A percentile compares a stretch with the other conserved stretches of the same genome.
Conservation (phyloP, 1,140 invertebrate species). For the Eulimnadia texana region DNA sequence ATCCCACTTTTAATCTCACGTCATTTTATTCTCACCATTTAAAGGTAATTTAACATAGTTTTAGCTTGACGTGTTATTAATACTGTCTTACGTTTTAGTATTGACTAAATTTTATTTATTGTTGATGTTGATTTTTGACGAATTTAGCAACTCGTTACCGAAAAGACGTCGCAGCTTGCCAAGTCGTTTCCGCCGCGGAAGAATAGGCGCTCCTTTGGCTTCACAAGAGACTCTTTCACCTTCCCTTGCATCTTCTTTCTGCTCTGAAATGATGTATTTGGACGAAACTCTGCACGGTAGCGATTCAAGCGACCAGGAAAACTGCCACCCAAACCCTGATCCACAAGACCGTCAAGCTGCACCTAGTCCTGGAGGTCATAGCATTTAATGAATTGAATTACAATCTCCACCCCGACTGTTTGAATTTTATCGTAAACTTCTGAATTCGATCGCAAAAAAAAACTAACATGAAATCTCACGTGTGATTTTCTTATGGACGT, state of each 20-base stretch:
- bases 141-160: background rate
- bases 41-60: background rate
- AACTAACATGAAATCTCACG: no score
- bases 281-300: background rate
- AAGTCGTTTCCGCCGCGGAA: constrained; percentile 3
- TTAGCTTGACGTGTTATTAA: background rate
- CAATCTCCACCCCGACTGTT: no score
- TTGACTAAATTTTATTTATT: background rate
- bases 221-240: constrained; percentile 14
- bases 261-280: constrained; percentile 4
- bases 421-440: no score
- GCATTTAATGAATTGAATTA: no score
- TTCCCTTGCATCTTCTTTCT: constrained; percentile 15
- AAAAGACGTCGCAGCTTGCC: constrained; percentile 9
- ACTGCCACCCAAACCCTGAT: background rate
- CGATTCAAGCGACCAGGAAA: background rate
- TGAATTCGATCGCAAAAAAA: no score
- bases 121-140: background rate
- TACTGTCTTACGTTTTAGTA: background rate
- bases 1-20: background rate
- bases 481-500: no score
- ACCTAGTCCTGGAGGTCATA: background rate
- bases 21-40: background rate
- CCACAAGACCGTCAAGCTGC: background rate
- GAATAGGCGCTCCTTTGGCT: constrained; percentile 12